A percentile compares a stretch with the other conserved stretches of the same genome.
These are phyloP conservation scores for Callimorpha dominula DNA, from an alignment of 2,888 invertebrate genomes.

Conservation along the genomic window DNA sequence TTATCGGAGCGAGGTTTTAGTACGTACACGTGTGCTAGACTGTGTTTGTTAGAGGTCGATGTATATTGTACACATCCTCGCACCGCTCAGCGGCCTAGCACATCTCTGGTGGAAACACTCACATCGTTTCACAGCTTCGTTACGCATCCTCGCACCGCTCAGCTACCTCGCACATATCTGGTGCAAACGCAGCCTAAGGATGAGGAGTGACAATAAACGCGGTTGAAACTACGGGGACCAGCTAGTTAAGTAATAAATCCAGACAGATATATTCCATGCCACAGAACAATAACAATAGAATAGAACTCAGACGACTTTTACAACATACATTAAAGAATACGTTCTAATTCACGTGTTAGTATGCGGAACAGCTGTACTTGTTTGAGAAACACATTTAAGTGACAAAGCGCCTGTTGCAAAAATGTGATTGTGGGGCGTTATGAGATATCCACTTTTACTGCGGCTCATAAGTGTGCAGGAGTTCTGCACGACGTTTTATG, in stretches of 20 bases:
- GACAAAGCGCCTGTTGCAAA: conserved; percentile 61
- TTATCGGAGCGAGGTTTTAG: no score
- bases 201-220: not conserved
- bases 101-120: no score
- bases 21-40: no score
- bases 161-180: no score
- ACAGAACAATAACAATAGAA: not conserved
- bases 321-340: not conserved
- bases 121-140: no score
- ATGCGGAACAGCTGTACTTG: conserved; percentile 16
- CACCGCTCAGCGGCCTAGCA: no score
- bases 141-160: no score
- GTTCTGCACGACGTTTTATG: conserved; percentile 32
- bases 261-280: not conserved
- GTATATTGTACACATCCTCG: no score
- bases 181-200: no score
- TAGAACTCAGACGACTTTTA: not conserved
- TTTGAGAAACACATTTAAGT: conserved; percentile 45
- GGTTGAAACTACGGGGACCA: not conserved
- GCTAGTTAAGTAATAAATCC: not conserved
- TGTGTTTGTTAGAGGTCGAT: no score
- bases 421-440: conserved; percentile 47
- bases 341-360: conserved; percentile 8
- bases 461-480: conserved; percentile 38
- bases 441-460: conserved; percentile 41